These are phyloP conservation scores for Entomobrya proxima DNA, from an alignment of 2,888 invertebrate species.

Conservation along the genomic window DNA sequence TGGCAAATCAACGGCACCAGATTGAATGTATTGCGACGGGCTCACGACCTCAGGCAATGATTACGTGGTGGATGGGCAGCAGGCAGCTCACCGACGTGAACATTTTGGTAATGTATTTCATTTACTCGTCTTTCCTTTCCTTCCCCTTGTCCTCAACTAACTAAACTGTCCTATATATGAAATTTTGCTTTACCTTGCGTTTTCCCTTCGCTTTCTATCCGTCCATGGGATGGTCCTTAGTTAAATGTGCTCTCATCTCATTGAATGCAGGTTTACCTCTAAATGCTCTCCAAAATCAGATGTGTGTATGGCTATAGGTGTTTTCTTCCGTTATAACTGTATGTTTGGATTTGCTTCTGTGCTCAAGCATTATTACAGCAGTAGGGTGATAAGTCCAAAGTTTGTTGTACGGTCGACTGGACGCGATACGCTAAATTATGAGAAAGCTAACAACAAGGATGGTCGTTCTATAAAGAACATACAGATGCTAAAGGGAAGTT, in stretches of 20 bases:
- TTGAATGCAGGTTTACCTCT: too few relatives aligned
- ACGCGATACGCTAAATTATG: background rate
- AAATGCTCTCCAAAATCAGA: background rate
- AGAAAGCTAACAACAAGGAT: background rate
- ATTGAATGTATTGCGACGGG: slow-evolving; percentile 75
- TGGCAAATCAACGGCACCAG: slow-evolving; percentile 75
- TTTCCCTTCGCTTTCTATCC: background rate
- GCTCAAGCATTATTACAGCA: background rate
- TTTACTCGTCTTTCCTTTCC: background rate
- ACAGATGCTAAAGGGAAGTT: background rate
- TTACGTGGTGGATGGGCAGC: slow-evolving; percentile 75
- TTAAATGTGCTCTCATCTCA: background rate
- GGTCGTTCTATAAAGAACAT: background rate
- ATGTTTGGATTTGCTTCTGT: background rate
- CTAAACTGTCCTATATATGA: background rate
- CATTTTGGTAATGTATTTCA: slow-evolving; percentile 72
- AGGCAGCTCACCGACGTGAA: slow-evolving; percentile 75
- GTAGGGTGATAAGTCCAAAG: background rate
- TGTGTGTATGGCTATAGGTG: too few relatives aligned
- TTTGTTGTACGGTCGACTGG: background rate
- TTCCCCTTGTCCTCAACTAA: background rate
- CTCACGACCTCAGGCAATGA: slow-evolving; percentile 75
- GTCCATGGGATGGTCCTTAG: background rate
- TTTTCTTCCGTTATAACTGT: background rate
- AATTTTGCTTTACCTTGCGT: background rate